Evolutionary conservation across 1,140 invertebrate species (phyloP), one percentile per base, ranked within the genome.

Genomic region (Aculops lycopersici): DNA sequence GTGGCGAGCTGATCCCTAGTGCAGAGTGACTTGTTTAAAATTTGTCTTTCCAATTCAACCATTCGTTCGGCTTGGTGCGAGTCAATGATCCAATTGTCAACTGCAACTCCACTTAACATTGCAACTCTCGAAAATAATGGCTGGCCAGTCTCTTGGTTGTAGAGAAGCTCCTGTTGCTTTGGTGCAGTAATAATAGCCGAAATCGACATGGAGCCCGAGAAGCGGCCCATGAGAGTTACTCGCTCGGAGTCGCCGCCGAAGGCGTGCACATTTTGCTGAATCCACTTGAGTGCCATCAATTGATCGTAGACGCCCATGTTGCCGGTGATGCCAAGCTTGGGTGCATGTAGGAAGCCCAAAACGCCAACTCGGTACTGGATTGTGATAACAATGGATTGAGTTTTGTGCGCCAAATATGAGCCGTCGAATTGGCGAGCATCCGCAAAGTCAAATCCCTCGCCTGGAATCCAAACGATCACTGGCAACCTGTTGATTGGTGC

Each of bases 251-350:
- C 70, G 0, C 84, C 86, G 15, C 76, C 75, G 52, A 94, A 94
- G 35, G 59, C 53, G 41, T 70, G 64, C 13, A 86, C 83, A 52
- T 84, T 83, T 36, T 68, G 68, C 51, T 74, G 69, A 0, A 90
- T 66, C 76, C 76, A 84, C 46, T 68, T 65, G 19, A 86, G 54
- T 0, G 79, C 75, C 4, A 79, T 71, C 24, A 78, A 64, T 60
- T 88, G 83, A 51, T 92, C 83, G 58, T 78, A 66, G 47, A 92
- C 57, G 0, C 83, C 86, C 48, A 69, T 78, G 57, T 94, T 94
- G 13, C 83, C 84, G 1, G 78, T 69, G 1, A 74, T 70, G 51
- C 78, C 71, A 3, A 68, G 66, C 47, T 36, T 39, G 12, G 17
- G 8, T n/a, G n/a, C 41, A 75, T 73, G 41, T 48, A 90, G 70